Conservation (phyloP, 2,113 vertebrate species). For the sheep (Ovis aries) region ARS-UI_Ramb_v3.0 NC_056072.1:30370501-30371000, state of each 20-base stretch:
- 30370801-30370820: not conserved
- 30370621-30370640: no score
- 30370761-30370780: not conserved
- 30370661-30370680: no score
- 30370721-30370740: no score
- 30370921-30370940: not conserved
- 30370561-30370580: no score
- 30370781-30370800: conserved; percentile 6
- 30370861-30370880: conserved; percentile 41
- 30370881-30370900: conserved; percentile 58
- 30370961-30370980: not conserved
- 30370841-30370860: conserved; percentile 63
- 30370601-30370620: no score
- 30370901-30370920: not conserved
- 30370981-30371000: not conserved
- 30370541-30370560: no score
- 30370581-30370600: no score
- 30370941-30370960: not conserved
- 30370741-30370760: no score
- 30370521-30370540: no score
- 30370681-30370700: no score
- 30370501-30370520: not conserved
- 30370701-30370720: no score
- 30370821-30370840: conserved; percentile 52
- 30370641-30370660: no score